Evolutionary conservation across 2,797 vertebrate species (phyloP), one percentile per base, ranked within the genome.

Genomic region (Sardinella longiceps): DNA sequence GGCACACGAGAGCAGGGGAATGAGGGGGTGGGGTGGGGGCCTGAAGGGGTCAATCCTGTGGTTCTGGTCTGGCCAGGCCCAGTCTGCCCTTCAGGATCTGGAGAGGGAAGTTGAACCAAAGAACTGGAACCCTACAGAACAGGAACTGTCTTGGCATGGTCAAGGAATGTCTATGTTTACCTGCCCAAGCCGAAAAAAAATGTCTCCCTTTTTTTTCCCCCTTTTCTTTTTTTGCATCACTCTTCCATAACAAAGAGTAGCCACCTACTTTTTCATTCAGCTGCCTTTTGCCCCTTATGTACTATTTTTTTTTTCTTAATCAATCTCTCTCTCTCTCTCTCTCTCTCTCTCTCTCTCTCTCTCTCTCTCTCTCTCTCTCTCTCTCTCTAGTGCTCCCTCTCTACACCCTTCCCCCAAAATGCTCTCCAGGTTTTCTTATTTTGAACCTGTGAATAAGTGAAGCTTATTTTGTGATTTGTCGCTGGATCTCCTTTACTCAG

Each of bases 121-220:
- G 89, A 90, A 86, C 87, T 90, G 90, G 90, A 88, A 89, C 89
- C 89, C 58, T 88, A 86, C 89, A 91, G 91, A 92, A 91, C 92
- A 91, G 88, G 92, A 93, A 91, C 94, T 93, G 92, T 92, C 93
- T 92, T 93, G 92, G 93, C 93, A 94, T 95, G 93, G 90, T 90
- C 90, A 90, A 93, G 91, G 91, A 95, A 94, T 94, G 92, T 94
- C 91, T n/a, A n/a, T 89, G 90, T 89, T 87, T 89, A 89, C 37
- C n/a, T 28, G 60, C 60, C 60, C 60, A n/a, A 25, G n/a, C 7
- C 6, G 6, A 58, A 53, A 53, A 51, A 15, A 51, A 18, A 2
- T 50, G 48, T 50, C 3, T 50, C 15, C 3, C 15, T 85, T 84
- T 77, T 86, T 85, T 53, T 85, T 4, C 84, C 84, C 56, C 3